Base-by-base conservation (phyloP, 2,113 vertebrate species). In the Pituophis catenifer region DNA sequence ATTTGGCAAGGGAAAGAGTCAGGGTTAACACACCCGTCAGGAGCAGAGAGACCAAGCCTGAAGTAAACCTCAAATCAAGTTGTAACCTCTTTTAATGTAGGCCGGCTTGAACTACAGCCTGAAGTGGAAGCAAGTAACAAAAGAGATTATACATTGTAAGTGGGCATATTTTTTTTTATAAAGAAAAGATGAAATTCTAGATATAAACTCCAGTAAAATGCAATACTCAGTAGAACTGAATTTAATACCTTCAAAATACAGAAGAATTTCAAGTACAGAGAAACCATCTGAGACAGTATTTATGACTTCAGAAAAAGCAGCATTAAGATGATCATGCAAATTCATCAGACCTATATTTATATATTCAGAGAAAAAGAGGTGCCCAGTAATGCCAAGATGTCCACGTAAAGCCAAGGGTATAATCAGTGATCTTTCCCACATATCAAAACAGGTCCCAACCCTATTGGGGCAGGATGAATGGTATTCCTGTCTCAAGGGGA, bases 181-280 rank as follows among this genome's bases (percentile, higher is more conserved):
- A 95, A 54, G 65, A 94, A 86, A 90, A 93, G 24, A 44, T 17
- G 8, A 17, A 95, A 93, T 21, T 93, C 94, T 89, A 93, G 86
- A 90, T 53, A 54, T 88, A 93, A 93, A 91, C 8, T 81, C 58
- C 90, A 95, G 89, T 75, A 94, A 91, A 11, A 6, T 89, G 90
- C 0, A 85, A 59, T 24, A 89, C 94, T 93, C 8, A 44, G 9
- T 9, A 65, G 90, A 94, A 95, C 29, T 91, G 1, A 94, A 95
- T 95, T 94, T 95, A 94, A 70, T 92, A 96, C 91, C 70, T 93
- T 93, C 52, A 50, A 88, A 94, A 86, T 93, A 89, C 94, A 86
- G 23, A n/a, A 75, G 12, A 93, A 92, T 70, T 48, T 58, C 89
- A 21, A 2, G 92, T 12, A 86, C 95, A 94, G 48, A 88, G 57